phyloP scores from a whole-genome alignment of 2,113 vertebrate species.

The Sinocyclocheilus anshuiensis region DNA sequence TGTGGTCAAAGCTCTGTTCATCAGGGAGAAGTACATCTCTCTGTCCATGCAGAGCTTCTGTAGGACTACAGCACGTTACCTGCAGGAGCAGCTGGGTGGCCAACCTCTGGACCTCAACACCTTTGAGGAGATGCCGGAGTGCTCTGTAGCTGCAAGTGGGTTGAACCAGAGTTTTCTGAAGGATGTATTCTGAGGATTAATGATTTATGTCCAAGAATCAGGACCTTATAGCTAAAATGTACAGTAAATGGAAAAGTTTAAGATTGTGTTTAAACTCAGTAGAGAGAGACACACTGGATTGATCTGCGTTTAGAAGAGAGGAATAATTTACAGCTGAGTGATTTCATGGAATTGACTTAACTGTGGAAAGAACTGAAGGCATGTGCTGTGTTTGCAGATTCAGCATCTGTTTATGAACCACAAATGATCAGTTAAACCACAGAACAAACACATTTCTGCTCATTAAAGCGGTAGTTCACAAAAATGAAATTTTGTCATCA shows the following conservation, averaged over 20 bases:
- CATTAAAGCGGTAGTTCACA: background rate
- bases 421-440: background rate
- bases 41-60: constrained; percentile 89
- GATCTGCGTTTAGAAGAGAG: background rate
- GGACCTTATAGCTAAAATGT: background rate
- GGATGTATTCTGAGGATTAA: background rate
- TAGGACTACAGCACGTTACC: constrained; percentile 83
- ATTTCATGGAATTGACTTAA: background rate
- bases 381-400: background rate
- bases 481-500: background rate
- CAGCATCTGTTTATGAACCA: background rate
- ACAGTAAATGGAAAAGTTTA: background rate
- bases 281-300: background rate
- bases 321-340: background rate
- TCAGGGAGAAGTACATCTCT: constrained; percentile 94
- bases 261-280: background rate
- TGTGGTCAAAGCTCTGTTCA: constrained; percentile 92
- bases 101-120: constrained; percentile 80
- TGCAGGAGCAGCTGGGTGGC: constrained; percentile 91
- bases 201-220: background rate
- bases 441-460: background rate
- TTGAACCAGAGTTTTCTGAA: too few relatives aligned
- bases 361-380: background rate
- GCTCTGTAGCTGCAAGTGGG: constrained; percentile 79
- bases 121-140: constrained; percentile 84